A percentile compares a stretch with the other conserved stretches of the same genome.
These are phyloP conservation scores for Aleiodes leptofemur DNA, from an alignment of 2,888 invertebrate species.

Conservation along the genomic window DNA sequence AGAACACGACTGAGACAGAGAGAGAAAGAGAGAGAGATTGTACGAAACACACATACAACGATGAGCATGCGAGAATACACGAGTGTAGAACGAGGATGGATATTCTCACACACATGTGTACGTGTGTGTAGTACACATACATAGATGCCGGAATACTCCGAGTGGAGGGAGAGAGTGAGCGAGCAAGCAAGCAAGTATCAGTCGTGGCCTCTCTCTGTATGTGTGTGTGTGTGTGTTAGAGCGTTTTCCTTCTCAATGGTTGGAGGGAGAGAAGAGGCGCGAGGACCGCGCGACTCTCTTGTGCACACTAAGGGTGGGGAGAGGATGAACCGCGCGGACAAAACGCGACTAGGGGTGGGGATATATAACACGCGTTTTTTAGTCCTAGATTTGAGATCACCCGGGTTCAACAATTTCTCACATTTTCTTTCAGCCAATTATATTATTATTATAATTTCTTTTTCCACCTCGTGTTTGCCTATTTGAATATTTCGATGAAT, in stretches of 20 bases:
- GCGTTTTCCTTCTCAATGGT: slow-evolving; percentile 25
- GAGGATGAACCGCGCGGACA: slow-evolving; percentile 44
- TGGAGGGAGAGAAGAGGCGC: slow-evolving; percentile 36
- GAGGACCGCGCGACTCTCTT: slow-evolving; percentile 42
- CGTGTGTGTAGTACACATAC: neutral
- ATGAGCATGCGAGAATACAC: slow-evolving; percentile 46
- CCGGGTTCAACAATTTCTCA: slow-evolving; percentile 33
- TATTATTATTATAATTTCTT: slow-evolving; percentile 3
- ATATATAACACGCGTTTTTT: slow-evolving; percentile 51
- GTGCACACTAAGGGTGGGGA: slow-evolving; percentile 43
- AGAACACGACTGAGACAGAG: slow-evolving; percentile 28
- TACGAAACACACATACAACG: neutral
- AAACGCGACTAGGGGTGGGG: slow-evolving; percentile 37
- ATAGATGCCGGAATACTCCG: slow-evolving; percentile 1
- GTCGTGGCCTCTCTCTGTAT: slow-evolving; percentile 24
- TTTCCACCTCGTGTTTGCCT: neutral
- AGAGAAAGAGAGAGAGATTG: slow-evolving; percentile 2
- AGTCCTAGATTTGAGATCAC: slow-evolving; percentile 26
- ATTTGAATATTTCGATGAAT: neutral
- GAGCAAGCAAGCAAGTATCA: slow-evolving; percentile 43
- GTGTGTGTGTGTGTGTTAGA: neutral
- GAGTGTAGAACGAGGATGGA: slow-evolving; percentile 49
- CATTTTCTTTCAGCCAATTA: neutral
- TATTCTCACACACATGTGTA: neutral
- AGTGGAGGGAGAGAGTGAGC: slow-evolving; percentile 56